phyloP scores from a whole-genome alignment of 2,888 invertebrate genomes.

The Parnassius apollo region DNA sequence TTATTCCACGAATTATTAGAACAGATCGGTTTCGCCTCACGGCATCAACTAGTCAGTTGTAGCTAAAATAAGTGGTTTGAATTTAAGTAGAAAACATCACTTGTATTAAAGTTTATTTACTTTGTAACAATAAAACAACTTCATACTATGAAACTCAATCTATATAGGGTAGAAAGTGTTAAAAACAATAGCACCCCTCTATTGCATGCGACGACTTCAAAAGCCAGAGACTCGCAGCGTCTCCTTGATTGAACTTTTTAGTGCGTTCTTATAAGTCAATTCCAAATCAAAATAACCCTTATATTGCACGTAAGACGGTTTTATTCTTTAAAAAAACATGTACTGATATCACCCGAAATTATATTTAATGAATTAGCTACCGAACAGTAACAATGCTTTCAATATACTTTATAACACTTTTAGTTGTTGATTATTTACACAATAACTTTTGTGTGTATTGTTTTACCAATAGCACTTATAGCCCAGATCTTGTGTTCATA shows the following conservation, averaged over 20 bases:
- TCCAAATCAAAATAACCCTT: constrained; percentile 11
- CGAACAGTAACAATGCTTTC: constrained; percentile 13
- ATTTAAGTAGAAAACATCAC: too few relatives aligned
- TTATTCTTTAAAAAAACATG: background rate
- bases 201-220: constrained; percentile 43
- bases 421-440: constrained; percentile 5
- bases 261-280: background rate
- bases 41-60: too few relatives aligned
- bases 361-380: background rate
- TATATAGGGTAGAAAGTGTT: constrained; percentile 49
- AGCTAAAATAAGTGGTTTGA: too few relatives aligned
- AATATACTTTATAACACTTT: constrained; percentile 8
- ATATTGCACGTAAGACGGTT: background rate
- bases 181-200: constrained; percentile 59
- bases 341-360: constrained; percentile 31
- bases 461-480: background rate
- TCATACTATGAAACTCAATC: constrained; percentile 19
- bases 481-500: too few relatives aligned
- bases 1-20: too few relatives aligned
- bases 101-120: background rate
- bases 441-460: background rate
- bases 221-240: constrained; percentile 52
- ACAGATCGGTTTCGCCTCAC: too few relatives aligned
- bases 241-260: constrained; percentile 40
- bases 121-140: constrained; percentile 9